phyloP scores from a whole-genome alignment of 2,888 invertebrate species.

The Cremastobaeus sp. region DNA sequence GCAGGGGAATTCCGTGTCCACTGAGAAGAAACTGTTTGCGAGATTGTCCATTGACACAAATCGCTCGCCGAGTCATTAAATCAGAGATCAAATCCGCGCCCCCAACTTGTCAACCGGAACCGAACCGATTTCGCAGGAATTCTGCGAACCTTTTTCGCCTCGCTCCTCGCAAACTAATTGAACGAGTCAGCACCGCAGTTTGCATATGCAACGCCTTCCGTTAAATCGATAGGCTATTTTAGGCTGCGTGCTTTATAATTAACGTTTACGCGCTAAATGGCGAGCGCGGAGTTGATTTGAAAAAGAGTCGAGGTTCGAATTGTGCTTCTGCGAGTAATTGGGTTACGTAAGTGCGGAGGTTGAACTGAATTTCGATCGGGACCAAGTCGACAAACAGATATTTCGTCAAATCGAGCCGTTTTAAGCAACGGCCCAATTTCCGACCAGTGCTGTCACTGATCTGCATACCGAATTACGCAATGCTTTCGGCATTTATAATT shows the following conservation, averaged over 20 bases:
- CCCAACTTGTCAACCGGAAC: constrained; percentile 7
- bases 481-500: no score
- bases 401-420: no score
- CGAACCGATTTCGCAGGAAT: constrained; percentile 1
- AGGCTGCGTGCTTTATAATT: constrained; percentile 48
- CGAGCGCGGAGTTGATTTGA: constrained; percentile 45
- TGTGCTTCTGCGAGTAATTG: constrained; percentile 38
- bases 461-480: no score
- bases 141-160: neutral
- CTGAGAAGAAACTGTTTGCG: constrained; percentile 51
- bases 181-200: constrained; percentile 10
- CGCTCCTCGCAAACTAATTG: constrained; percentile 12
- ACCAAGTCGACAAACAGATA: no score
- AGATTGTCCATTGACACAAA: constrained; percentile 59
- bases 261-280: constrained; percentile 43
- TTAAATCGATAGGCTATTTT: constrained; percentile 45
- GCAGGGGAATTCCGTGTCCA: constrained; percentile 49
- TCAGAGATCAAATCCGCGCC: constrained; percentile 43
- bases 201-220: constrained; percentile 9
- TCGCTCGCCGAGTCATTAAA: constrained; percentile 58
- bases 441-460: no score
- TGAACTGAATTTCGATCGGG: no score
- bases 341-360: constrained; percentile 21
- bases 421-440: no score
- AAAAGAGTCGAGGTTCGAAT: constrained; percentile 31